A percentile compares a stretch with the other conserved stretches of the same genome.
Conservation (phyloP, 2,797 vertebrate species). For the Aythya fuligula region DNA sequence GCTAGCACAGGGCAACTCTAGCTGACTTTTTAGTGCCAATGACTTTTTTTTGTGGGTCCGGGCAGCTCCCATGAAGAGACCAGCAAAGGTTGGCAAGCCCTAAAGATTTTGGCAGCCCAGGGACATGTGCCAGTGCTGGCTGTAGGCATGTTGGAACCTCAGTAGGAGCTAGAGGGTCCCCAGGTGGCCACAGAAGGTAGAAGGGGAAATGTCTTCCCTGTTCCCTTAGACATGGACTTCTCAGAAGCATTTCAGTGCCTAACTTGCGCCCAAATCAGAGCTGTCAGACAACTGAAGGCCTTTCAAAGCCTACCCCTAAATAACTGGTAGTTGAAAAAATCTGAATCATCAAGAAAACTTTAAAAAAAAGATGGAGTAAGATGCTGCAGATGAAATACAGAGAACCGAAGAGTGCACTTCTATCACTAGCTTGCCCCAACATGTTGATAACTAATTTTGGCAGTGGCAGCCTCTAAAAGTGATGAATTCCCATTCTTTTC, state of each 20-base stretch:
- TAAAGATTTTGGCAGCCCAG: not conserved
- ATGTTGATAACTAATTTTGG: not conserved
- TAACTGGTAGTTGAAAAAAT: not conserved
- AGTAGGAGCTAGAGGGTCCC: not conserved
- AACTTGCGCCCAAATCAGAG: fast-evolving
- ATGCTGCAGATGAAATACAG: not conserved
- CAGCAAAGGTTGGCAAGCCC: not conserved
- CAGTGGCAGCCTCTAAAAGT: not conserved
- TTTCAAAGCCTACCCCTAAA: not conserved
- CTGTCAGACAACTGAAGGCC: not conserved
- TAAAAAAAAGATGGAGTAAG: not conserved
- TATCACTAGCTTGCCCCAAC: not conserved
- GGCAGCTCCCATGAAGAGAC: not conserved
- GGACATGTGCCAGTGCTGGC: too few relatives aligned
- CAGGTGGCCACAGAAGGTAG: not conserved
- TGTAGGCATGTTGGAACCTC: not conserved
- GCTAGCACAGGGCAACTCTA: not conserved
- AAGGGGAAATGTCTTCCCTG: not conserved
- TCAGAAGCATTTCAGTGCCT: not conserved
- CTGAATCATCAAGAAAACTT: not conserved
- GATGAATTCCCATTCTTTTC: not conserved
- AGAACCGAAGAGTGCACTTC: not conserved
- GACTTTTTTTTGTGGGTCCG: not conserved
- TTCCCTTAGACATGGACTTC: not conserved
- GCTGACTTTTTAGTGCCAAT: not conserved